Conservation (phyloP, 2,797 vertebrate species). For the Sebastes glaucus region DNA sequence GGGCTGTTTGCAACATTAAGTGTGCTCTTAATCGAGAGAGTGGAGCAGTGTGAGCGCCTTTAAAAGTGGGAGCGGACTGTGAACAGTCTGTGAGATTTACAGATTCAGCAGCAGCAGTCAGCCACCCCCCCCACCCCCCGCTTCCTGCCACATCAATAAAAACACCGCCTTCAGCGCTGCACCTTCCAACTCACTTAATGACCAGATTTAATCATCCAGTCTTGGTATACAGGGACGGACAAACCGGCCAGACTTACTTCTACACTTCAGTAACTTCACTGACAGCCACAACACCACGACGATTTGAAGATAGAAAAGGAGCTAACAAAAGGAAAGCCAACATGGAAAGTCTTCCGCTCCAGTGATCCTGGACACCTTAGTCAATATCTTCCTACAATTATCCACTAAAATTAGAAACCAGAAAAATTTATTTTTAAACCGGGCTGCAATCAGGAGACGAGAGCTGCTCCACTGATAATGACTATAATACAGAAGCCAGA, state of each 20-base stretch:
- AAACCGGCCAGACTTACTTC: conserved; percentile 40
- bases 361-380: conserved; percentile 9
- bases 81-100: conserved; percentile 76
- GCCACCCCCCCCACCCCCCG: conserved; percentile 21
- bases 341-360: not conserved
- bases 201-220: conserved; percentile 72
- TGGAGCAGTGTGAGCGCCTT: conserved; percentile 65
- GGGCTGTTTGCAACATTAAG: conserved; percentile 80
- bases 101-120: conserved; percentile 75
- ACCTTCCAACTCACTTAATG: conserved; percentile 75
- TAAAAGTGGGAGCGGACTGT: conserved; percentile 74
- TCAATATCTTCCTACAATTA: conserved; percentile 18
- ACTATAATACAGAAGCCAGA: conserved; percentile 15
- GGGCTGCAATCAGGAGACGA: conserved; percentile 15
- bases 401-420: conserved; percentile 32
- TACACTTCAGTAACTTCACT: conserved; percentile 19
- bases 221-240: conserved; percentile 41
- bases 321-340: not conserved
- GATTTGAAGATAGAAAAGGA: not conserved
- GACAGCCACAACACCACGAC: conserved; percentile 2
- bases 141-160: conserved; percentile 84
- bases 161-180: conserved; percentile 69
- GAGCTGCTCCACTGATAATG: conserved; percentile 27
- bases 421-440: conserved; percentile 13
- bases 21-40: conserved; percentile 77